These are phyloP conservation scores for Canis aureus DNA, from an alignment of 2,113 vertebrate genomes.

Conservation along the genomic window DNA sequence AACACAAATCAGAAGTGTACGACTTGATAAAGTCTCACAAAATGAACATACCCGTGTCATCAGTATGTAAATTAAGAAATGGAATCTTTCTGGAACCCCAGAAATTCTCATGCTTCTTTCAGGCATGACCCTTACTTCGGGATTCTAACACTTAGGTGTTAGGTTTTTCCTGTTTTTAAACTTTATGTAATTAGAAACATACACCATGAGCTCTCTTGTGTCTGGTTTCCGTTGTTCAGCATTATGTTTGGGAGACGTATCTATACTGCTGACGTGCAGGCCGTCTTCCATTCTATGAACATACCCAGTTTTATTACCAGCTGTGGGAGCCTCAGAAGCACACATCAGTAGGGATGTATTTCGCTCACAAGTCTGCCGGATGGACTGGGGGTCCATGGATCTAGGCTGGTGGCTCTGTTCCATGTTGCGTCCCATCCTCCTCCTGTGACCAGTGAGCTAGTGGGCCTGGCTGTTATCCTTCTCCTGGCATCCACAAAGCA, in stretches of 20 bases:
- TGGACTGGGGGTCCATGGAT: not conserved
- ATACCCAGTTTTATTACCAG: not conserved
- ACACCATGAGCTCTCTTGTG: not conserved
- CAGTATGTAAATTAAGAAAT: not conserved
- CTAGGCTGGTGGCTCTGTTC: not conserved
- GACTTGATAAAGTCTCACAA: not conserved
- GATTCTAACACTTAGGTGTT: not conserved
- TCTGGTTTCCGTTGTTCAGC: not conserved
- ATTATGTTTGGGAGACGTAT: not conserved
- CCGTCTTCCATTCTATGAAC: not conserved
- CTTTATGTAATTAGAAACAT: not conserved
- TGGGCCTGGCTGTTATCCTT: not conserved
- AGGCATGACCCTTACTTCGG: not conserved
- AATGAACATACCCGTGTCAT: not conserved
- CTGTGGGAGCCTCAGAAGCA: not conserved
- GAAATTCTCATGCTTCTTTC: not conserved
- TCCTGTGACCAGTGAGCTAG: not conserved
- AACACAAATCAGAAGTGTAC: not conserved
- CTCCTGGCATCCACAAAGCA: not conserved
- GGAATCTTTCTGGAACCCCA: not conserved
- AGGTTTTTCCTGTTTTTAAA: not conserved
- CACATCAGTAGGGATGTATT: not conserved
- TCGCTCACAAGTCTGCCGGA: not conserved
- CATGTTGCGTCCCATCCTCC: not conserved
- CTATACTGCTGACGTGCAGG: not conserved